Base-by-base conservation (phyloP, 2,888 invertebrate species). In the Zhengitettix transpicula region DNA sequence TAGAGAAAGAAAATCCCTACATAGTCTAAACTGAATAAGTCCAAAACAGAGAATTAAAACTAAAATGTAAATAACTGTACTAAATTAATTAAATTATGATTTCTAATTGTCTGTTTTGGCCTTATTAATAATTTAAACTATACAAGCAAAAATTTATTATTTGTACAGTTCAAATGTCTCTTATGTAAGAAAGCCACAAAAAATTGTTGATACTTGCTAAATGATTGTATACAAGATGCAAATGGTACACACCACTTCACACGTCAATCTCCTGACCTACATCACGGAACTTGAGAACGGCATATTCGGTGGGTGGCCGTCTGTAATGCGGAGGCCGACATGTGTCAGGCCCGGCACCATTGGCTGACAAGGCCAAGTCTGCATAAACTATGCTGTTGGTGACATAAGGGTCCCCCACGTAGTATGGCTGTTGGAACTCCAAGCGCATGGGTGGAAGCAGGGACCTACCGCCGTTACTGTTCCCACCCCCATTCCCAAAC, bases 201-300 rank as follows among this genome's bases (percentile, higher is more conserved):
- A 28, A 28, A 28, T 28, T 28, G 28, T 28, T 28, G 28, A 28
- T 28, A 28, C 7, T 28, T 28, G 28, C 28, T 28, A 28, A 5
- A 28, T 2, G 28, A 28, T 28, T 28, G 28, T 28, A 28, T 28
- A 28, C 28, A 28, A 28, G 28, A 28, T 28, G 28, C 28, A 28
- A 28, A 28, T 28, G n/a, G n/a, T 47, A 47, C 47, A 12, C 47
- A 47, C 47, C 47, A 47, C n/a, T 5, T 47, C 47, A 47, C 47
- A 47, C 47, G 72, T 82, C 81, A 69, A 82, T 82, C 70, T 82
- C 82, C 71, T 81, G 80, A 66, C 81, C 81, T 65, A 83, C 78
- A 71, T 83, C 82, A 70, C 81, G 80, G 73, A 83, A 83, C 71
- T 80, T 81, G 67, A 82, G 74, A 68, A 82, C 81, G 60, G 82